Conservation (phyloP, 2,888 invertebrate species). For the Xanthia icteritia region DNA sequence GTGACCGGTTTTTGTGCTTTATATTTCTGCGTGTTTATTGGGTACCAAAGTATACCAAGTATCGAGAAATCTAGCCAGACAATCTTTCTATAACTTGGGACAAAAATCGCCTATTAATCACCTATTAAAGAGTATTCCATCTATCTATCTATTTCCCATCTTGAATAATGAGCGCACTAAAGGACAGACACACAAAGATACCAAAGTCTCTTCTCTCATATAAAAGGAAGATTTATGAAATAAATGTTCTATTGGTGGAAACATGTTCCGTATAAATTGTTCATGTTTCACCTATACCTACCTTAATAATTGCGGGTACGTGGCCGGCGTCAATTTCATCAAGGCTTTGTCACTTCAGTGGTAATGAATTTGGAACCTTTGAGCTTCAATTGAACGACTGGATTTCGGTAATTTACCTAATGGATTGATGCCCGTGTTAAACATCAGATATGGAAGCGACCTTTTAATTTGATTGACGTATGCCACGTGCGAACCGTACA, state of each 20-base stretch:
- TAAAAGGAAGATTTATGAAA: background rate
- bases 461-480: conserved; percentile 48
- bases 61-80: background rate
- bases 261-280: conserved; percentile 22
- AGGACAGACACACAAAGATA: background rate
- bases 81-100: background rate
- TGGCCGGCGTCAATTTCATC: conserved; percentile 53
- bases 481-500: background rate
- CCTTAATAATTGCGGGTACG: conserved; percentile 46
- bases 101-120: background rate
- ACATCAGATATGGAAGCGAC: conserved; percentile 41
- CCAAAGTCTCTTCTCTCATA: background rate
- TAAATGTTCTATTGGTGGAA: background rate
- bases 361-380: conserved; percentile 52
- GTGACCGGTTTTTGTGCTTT: no score
- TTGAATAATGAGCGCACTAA: background rate
- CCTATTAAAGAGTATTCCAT: no score
- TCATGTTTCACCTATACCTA: conserved; percentile 35
- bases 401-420: conserved; percentile 56
- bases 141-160: no score
- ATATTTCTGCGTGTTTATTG: background rate
- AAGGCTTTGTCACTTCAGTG: conserved; percentile 45
- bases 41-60: background rate
- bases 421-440: conserved; percentile 37
- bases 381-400: conserved; percentile 31